Evolutionary conservation across 2,797 vertebrate genomes (phyloP).

Genomic region (Sparidentex hasta): DNA sequence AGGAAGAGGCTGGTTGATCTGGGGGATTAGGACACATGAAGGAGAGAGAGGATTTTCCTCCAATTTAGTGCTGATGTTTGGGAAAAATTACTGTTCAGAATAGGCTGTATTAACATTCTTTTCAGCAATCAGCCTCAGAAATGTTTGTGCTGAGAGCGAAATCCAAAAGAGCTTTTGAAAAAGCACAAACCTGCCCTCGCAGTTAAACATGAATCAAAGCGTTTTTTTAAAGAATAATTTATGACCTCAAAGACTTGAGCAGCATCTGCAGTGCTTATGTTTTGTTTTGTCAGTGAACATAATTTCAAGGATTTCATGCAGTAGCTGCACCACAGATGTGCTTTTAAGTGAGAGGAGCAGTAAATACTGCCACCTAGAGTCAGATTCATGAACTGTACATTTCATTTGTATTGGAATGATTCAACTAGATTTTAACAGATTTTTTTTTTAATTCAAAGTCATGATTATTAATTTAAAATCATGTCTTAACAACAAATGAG

Average conservation of each 20-base stretch:
- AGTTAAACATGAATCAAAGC: constrained; percentile 10
- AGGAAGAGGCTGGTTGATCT: constrained; percentile 62
- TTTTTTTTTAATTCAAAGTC: background rate
- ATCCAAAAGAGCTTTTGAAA: constrained; percentile 3
- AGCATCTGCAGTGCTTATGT: background rate
- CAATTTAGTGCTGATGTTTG: constrained; percentile 39
- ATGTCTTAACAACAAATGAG: background rate
- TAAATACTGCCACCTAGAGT: constrained; percentile 64
- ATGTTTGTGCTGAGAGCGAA: background rate
- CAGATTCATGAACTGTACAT: background rate
- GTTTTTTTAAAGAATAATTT: background rate
- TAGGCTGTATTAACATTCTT: background rate
- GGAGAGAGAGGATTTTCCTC: constrained; percentile 37
- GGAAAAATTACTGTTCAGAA: background rate
- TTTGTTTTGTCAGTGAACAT: background rate
- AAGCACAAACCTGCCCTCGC: background rate
- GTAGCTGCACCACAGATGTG: background rate
- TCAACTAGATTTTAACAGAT: background rate
- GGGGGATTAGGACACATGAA: constrained; percentile 62
- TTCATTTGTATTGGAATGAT: background rate
- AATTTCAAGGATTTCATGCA: constrained; percentile 9
- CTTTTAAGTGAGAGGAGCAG: background rate
- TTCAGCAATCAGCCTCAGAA: background rate
- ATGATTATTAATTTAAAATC: background rate
- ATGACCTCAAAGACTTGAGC: background rate